Conservation (phyloP, 92 coral and sea anemone species). For the Anthopleura xanthogrammica region DNA sequence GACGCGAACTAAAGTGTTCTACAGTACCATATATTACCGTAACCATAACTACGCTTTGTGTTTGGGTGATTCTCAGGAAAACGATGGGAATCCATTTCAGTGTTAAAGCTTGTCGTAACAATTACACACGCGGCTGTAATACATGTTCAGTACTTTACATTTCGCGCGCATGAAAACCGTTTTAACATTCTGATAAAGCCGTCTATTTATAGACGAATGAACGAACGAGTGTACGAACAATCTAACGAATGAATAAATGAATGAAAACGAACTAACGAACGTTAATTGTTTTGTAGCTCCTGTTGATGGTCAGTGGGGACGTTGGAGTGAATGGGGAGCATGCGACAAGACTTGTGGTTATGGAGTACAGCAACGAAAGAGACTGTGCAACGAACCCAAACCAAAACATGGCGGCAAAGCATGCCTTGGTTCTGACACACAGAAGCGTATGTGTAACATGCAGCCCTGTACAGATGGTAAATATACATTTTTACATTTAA, state of each 20-base stretch:
- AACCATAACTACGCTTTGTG: too few species aligned
- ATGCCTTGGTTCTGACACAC: constrained; percentile 60
- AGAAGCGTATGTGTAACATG: constrained; percentile 71
- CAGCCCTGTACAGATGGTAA: constrained; percentile 62
- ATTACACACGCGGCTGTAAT: too few species aligned
- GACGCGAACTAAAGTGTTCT: too few species aligned
- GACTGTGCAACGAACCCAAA: constrained; percentile 79
- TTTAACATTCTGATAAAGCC: too few species aligned
- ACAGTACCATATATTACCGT: too few species aligned
- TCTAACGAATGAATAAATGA: neutral
- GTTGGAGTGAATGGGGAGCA: constrained; percentile 75
- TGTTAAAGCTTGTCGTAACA: too few species aligned
- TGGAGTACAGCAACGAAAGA: constrained; percentile 65
- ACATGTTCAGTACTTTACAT: too few species aligned
- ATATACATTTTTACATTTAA: neutral
- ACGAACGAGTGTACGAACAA: neutral
- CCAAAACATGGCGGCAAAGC: constrained; percentile 72
- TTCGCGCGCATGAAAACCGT: too few species aligned
- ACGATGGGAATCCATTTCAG: too few species aligned
- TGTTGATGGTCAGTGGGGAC: constrained; percentile 87
- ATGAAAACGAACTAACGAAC: neutral
- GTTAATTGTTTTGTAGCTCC: constrained; percentile 54
- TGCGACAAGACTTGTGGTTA: constrained; percentile 79
- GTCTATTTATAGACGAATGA: neutral
- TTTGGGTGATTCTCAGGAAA: too few species aligned